Conservation (phyloP, 2,113 vertebrate species). For the Eonycteris spelaea region DNA sequence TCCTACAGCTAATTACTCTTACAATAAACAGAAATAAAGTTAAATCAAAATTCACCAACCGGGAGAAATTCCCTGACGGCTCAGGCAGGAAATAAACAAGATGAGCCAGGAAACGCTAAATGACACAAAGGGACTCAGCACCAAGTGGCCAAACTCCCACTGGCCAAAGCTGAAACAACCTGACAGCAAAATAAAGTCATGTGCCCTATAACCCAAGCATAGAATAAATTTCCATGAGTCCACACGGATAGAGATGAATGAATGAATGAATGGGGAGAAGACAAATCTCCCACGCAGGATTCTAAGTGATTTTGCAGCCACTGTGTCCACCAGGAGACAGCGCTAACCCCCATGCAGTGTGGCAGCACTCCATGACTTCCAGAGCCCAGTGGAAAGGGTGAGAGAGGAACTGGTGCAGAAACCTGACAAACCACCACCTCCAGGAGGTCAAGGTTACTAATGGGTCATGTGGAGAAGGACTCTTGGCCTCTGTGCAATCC, state of each 20-base stretch:
- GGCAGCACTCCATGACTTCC: too few species aligned
- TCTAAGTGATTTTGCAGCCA: background rate
- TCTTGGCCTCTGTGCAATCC: background rate
- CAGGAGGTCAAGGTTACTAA: background rate
- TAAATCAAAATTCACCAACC: background rate
- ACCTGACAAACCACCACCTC: accelerated
- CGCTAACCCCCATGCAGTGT: too few species aligned
- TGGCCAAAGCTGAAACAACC: background rate
- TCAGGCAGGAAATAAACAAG: background rate
- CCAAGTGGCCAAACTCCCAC: background rate
- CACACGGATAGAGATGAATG: background rate
- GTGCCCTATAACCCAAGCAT: background rate
- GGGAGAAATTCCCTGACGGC: background rate
- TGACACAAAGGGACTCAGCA: background rate
- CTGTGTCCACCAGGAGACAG: too few species aligned
- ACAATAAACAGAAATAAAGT: background rate
- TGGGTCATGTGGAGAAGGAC: background rate
- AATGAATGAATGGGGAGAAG: background rate
- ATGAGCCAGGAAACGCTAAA: background rate
- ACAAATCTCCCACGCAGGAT: background rate
- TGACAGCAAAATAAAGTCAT: background rate
- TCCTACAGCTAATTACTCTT: background rate
- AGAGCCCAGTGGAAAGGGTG: too few species aligned
- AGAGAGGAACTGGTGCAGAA: too few species aligned
- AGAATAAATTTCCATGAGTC: accelerated